These are phyloP conservation scores for Schizothorax lantsangensis DNA, from an alignment of 2,797 vertebrate genomes.

Conservation along the genomic window DNA sequence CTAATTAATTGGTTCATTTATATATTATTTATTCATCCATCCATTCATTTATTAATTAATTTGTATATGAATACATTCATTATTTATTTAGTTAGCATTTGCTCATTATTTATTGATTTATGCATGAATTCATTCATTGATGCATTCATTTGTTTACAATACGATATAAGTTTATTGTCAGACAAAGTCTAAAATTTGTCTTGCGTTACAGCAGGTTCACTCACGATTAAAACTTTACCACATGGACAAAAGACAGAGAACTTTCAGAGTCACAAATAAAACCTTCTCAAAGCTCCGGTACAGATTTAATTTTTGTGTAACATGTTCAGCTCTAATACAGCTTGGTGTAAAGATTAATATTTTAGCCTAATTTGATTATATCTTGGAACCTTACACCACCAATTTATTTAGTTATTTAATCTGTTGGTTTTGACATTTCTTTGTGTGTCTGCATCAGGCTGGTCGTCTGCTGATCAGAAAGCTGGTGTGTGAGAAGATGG, in stretches of 20 bases:
- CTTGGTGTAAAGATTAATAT: not conserved
- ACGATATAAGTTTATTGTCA: not conserved
- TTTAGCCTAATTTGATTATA: not conserved
- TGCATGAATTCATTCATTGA: not conserved
- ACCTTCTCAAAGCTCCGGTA: no score
- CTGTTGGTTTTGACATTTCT: not conserved
- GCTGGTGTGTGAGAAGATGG: conserved; percentile 87
- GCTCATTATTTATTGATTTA: not conserved
- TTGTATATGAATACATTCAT: not conserved
- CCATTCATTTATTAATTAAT: not conserved
- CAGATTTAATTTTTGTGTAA: not conserved
- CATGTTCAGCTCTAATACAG: no score
- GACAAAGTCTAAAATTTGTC: no score
- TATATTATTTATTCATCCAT: not conserved
- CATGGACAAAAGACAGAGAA: no score
- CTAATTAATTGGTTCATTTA: not conserved
- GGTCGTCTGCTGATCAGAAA: conserved; percentile 93
- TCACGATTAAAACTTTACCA: not conserved
- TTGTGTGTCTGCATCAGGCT: conserved; percentile 73
- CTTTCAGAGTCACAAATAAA: no score
- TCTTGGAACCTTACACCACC: not conserved
- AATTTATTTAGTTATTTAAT: not conserved
- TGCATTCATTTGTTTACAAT: not conserved
- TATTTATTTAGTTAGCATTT: not conserved
- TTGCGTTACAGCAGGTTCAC: no score